These are phyloP conservation scores for Valencia hispanica DNA, from an alignment of 2,797 vertebrate genomes.

Conservation along the genomic window DNA sequence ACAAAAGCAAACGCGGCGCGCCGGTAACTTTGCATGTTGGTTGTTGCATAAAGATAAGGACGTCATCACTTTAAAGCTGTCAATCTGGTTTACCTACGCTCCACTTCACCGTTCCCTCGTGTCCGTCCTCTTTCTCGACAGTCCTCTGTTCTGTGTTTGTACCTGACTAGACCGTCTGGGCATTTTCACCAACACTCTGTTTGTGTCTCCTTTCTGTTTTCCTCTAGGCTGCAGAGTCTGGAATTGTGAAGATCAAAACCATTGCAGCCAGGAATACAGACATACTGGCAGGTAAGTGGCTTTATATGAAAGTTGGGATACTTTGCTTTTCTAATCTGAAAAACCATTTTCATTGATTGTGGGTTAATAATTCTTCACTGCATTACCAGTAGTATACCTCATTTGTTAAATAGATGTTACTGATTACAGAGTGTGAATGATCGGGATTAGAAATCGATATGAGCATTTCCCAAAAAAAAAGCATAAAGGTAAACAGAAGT, in stretches of 20 bases:
- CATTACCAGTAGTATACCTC: background rate
- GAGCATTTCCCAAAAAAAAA: too few relatives aligned
- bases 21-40: background rate
- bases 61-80: background rate
- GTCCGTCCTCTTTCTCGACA: conserved; percentile 11
- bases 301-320: background rate
- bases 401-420: background rate
- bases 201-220: conserved; percentile 50
- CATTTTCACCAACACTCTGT: conserved; percentile 39
- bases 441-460: too few relatives aligned
- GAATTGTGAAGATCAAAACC: conserved; percentile 99
- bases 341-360: background rate
- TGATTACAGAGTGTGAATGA: background rate
- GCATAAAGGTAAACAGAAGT: background rate
- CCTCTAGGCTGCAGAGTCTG: conserved; percentile 95
- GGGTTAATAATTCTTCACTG: background rate
- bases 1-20: background rate
- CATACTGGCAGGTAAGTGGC: conserved; percentile 91
- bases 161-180: conserved; percentile 24
- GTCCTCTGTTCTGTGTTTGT: conserved; percentile 11
- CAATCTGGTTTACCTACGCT: background rate
- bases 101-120: conserved; percentile 8
- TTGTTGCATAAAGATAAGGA: background rate
- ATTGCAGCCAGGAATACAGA: conserved; percentile 94
- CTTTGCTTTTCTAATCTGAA: background rate